phyloP scores from a whole-genome alignment of 2,888 invertebrate species.

The Ferdinandea cuprea region DNA sequence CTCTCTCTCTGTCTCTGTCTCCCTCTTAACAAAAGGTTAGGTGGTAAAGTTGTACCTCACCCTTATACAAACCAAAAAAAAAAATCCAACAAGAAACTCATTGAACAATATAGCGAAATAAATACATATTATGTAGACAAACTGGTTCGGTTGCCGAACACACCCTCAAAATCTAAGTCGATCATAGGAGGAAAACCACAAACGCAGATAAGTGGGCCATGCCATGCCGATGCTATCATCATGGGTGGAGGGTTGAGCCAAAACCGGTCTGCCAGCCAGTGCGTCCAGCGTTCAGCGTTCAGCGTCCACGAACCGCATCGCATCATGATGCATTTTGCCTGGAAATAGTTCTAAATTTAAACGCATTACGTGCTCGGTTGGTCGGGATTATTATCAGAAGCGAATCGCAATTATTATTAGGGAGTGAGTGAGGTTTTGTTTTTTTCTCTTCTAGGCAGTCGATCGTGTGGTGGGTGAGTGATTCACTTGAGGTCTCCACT shows the following conservation, averaged over 20 bases:
- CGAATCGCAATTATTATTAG: slow-evolving; percentile 50
- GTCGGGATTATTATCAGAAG: slow-evolving; percentile 44
- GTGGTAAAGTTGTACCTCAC: slow-evolving; percentile 29
- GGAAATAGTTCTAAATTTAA: slow-evolving; percentile 63
- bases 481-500: slow-evolving; percentile 60
- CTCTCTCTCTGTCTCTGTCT: neutral
- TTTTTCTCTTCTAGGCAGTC: no score
- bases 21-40: slow-evolving; percentile 58
- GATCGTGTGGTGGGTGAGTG: slow-evolving; percentile 40
- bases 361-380: slow-evolving; percentile 59
- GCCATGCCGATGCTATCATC: slow-evolving; percentile 4
- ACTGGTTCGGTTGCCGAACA: slow-evolving; percentile 35
- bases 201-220: slow-evolving; percentile 11
- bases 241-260: slow-evolving; percentile 37
- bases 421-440: slow-evolving; percentile 23
- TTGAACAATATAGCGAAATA: slow-evolving; percentile 41
- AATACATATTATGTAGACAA: slow-evolving; percentile 13
- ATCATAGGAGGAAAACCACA: slow-evolving; percentile 1
- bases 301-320: slow-evolving; percentile 5
- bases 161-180: slow-evolving; percentile 44
- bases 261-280: slow-evolving; percentile 29
- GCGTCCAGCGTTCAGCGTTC: neutral
- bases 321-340: slow-evolving; percentile 37
- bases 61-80: neutral
- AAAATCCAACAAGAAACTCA: neutral